Evolutionary conservation across 2,888 invertebrate species (phyloP), one percentile per base, ranked within the genome.

Genomic region (Beris chalybata): DNA sequence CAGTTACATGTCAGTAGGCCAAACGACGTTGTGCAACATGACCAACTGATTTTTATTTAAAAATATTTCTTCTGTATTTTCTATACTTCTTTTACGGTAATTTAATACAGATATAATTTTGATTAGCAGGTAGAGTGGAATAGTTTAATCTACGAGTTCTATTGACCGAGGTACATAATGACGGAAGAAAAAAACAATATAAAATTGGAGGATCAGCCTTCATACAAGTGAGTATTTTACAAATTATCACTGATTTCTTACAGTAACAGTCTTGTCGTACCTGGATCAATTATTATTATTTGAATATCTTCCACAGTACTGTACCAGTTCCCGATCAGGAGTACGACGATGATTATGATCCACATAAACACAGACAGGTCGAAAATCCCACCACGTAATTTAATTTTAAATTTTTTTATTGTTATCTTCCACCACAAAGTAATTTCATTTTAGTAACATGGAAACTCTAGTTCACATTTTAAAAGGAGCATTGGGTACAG

Each of bases 401-500:
- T 50, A 29, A 9, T 22, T 29, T 2, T 6, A 22, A 11, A 52
- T 2, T 9, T 52, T n/a, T 22, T 4, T 22, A 52, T 48, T 48
- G 4, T 48, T 13, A 44, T 44, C n/a, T 44, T 44, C 1, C n/a
- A 44, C 2, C n/a, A 44, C 44, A 44, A 2, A 44, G 9, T 44
- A 12, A 47, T 53, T 44, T 67, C 52, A 30, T 64, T 67, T 6
- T 50, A 65, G 65, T n/a, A 57, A 65, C 43, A 65, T 65, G 53
- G 92, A 93, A 78, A 92, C 93, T 0, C 81, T 95, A 72, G 87
- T 95, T 72, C 93, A 95, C 76, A 82, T 97, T 73, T 82, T 97
- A 63, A 97, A 96, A 78, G 93, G 93, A 71, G 92, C 94, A 76
- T 83, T 97, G 67, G 97, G 97, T 2, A 96, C 96, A 0, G 97